Evolutionary conservation across 2,797 vertebrate genomes (phyloP).

Genomic region (Apodemus agrarius): DNA sequence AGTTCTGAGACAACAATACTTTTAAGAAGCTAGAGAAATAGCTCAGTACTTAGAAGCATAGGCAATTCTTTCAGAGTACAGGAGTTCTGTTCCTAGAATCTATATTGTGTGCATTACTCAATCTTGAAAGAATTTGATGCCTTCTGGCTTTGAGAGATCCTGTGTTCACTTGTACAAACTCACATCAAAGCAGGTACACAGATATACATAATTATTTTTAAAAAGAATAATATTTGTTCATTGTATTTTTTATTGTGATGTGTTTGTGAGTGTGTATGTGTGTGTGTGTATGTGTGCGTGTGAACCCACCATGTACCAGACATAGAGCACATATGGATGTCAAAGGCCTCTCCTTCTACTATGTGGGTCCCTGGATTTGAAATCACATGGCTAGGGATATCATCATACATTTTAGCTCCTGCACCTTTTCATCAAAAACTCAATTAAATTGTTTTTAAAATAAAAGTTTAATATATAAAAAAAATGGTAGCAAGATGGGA

Average conservation of each 20-base stretch:
- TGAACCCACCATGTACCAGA: neutral
- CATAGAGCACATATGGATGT: neutral
- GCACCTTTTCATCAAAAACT: neutral
- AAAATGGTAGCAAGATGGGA: neutral
- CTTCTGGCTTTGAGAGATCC: neutral
- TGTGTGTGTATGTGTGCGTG: neutral
- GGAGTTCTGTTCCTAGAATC: no score
- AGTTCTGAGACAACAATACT: neutral
- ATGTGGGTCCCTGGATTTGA: neutral
- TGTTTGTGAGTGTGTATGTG: neutral
- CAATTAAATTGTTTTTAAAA: neutral
- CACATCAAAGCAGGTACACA: no score
- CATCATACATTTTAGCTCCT: neutral
- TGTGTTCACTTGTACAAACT: neutral
- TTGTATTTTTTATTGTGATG: neutral
- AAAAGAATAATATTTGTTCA: neutral
- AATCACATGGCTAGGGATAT: neutral
- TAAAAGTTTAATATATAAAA: neutral
- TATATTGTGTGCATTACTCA: neutral
- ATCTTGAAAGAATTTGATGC: neutral
- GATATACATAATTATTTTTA: neutral
- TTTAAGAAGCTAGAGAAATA: neutral
- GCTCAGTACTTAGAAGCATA: neutral
- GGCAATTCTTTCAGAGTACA: neutral
- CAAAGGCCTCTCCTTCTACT: neutral